Conservation (phyloP, 2,888 invertebrate genomes). For the Ethmia dodecea region DNA sequence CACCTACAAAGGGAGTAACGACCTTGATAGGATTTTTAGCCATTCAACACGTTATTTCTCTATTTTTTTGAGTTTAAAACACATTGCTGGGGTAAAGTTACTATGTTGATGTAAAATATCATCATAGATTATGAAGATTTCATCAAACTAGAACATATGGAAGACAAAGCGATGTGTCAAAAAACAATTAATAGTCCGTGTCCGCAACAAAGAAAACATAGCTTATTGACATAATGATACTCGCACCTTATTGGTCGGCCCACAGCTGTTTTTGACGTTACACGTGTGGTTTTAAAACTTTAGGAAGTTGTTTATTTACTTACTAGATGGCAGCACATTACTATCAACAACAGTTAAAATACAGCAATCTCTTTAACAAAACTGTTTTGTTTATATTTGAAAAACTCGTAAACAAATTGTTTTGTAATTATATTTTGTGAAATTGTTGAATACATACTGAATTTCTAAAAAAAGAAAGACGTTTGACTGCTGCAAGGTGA, state of each 20-base stretch:
- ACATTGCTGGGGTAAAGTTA: constrained; percentile 17
- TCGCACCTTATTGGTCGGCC: constrained; percentile 46
- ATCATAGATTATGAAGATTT: constrained; percentile 15
- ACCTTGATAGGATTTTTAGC: constrained; percentile 47
- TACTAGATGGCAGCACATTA: constrained; percentile 49
- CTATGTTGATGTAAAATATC: constrained; percentile 14
- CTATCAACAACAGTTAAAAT: constrained; percentile 36
- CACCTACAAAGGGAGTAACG: constrained; percentile 28
- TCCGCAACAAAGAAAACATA: constrained; percentile 39
- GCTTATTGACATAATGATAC: constrained; percentile 44
- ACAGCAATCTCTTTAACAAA: too few species aligned
- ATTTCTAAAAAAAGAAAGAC: constrained; percentile 5
- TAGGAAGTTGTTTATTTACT: constrained; percentile 4
- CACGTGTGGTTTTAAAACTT: constrained; percentile 16
- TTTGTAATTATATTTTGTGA: too few species aligned
- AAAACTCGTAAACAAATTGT: too few species aligned
- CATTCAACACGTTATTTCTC: constrained; percentile 21
- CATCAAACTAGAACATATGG: constrained; percentile 54
- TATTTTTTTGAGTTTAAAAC: constrained; percentile 9
- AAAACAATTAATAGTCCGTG: constrained; percentile 41
- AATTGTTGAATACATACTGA: too few species aligned
- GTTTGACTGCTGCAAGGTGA: constrained; percentile 10
- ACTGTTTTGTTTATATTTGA: too few species aligned
- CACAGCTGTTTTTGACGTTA: constrained; percentile 72
- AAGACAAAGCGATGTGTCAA: constrained; percentile 66